Base-by-base conservation (phyloP, 2,797 vertebrate genomes). In the Xenentodon cancila region DNA sequence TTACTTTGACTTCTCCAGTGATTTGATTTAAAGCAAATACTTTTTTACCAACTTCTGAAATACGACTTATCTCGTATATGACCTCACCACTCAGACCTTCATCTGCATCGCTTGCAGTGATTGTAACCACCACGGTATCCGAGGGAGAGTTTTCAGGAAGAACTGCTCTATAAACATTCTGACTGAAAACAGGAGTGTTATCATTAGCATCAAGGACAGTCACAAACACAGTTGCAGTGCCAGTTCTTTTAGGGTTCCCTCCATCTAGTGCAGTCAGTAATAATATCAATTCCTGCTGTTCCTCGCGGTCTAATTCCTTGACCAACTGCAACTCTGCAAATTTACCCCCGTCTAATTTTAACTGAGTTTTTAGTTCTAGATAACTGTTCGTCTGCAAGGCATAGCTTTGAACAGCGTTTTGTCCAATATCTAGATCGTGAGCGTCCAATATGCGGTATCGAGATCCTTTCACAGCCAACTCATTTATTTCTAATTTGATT, bases 11-110 rank as follows among this genome's bases (percentile, higher is more conserved):
- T 27, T 27, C 27, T 7, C 27, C 27, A 3, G 27, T 27, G 27
- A 7, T 27, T 27, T 27, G 27, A 27, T 27, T 27, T 27, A 27
- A 27, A 27, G 27, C 27, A 27, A 27, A 27, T 27, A 27, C 7
- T 7, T 7, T 27, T 91, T 92, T 79, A 89, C 79, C 46, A 93
- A 92, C 42, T 89, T 82, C 73, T 94, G 91, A 20, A 95, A 95
- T 52, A 93, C 91, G 60, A 27, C 27, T 27, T 27, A 27, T 3
- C 27, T 27, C 27, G 93, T 65, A 91, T 0, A 49, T 80, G 0
- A 91, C 74, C 0, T 84, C 69, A 1, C 89, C 75, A 64, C 88
- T 88, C 0, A 72, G 5, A n/a, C 89, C 89, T 17, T 90, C 87
- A 18, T 90, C 89, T 55, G 82, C 77, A 64, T 90, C 87, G 27